A percentile compares a stretch with the other conserved stretches of the same genome.
These are phyloP conservation scores for Diorhabda sublineata DNA, from an alignment of 1,140 invertebrate species.

Conservation along the genomic window DNA sequence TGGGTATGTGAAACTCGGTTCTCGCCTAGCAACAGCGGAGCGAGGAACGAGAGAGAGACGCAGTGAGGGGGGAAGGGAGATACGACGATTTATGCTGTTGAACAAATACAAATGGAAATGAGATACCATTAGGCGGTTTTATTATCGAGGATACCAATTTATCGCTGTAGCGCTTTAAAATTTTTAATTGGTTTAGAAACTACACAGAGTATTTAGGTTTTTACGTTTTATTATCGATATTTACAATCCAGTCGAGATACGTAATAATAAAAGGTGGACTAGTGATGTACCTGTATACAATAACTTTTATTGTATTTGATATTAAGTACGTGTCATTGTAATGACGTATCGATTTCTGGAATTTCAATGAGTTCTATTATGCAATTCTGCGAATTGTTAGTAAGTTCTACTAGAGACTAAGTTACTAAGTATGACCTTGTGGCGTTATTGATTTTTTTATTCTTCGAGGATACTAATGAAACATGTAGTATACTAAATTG, in stretches of 20 bases:
- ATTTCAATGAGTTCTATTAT: no score
- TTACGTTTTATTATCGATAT: constrained; percentile 9
- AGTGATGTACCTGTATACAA: neutral
- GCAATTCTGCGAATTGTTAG: no score
- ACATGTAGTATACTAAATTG: no score
- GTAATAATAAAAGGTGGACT: neutral
- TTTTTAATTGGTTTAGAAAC: constrained; percentile 15
- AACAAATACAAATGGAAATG: constrained; percentile 23
- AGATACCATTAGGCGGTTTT: constrained; percentile 15
- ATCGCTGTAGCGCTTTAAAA: constrained; percentile 20
- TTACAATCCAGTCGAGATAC: neutral
- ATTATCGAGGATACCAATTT: constrained; percentile 14
- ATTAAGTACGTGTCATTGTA: no score
- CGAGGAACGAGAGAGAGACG: constrained; percentile 6
- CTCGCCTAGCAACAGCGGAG: constrained; percentile 26
- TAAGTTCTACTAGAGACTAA: no score
- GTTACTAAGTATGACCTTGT: no score
- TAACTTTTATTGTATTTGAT: no score
- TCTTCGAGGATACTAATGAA: no score
- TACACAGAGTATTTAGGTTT: neutral
- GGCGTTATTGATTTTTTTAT: no score
- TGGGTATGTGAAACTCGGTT: constrained; percentile 22
- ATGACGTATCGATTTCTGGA: no score
- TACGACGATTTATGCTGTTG: constrained; percentile 13
- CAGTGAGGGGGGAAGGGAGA: constrained; percentile 3